Conservation (phyloP, 2,797 vertebrate genomes). For the Argyrosomus regius region DNA sequence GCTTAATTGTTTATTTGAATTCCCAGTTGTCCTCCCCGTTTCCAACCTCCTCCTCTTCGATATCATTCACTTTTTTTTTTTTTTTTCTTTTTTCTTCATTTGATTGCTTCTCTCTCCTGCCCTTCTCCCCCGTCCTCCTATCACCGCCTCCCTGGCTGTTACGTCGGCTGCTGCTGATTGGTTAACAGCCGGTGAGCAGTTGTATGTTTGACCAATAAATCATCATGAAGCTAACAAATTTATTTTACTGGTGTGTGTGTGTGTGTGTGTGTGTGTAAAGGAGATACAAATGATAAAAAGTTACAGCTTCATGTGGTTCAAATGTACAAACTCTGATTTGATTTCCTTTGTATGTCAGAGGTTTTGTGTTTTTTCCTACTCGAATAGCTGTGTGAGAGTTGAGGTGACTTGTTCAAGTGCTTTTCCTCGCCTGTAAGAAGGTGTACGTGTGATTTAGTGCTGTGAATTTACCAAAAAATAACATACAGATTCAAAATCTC, state of each 20-base stretch:
- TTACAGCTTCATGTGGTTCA: neutral
- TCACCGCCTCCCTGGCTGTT: slow-evolving; percentile 25
- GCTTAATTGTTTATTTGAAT: slow-evolving; percentile 18
- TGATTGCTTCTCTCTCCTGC: slow-evolving; percentile 24
- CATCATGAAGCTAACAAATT: slow-evolving; percentile 22
- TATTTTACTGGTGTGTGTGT: slow-evolving; percentile 26
- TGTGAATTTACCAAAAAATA: neutral
- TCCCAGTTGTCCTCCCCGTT: neutral
- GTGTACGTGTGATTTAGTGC: neutral
- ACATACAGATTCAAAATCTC: neutral
- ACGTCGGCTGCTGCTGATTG: slow-evolving; percentile 37
- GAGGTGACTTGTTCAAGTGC: neutral
- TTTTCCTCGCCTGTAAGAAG: neutral
- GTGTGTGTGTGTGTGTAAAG: slow-evolving; percentile 16
- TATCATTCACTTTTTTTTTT: neutral
- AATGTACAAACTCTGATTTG: neutral
- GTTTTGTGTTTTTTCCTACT: neutral
- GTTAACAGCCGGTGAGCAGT: slow-evolving; percentile 44
- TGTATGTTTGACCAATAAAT: slow-evolving; percentile 50
- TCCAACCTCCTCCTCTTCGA: neutral
- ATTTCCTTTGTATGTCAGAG: neutral
- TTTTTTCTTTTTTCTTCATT: neutral
- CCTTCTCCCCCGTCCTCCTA: slow-evolving; percentile 27
- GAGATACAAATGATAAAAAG: slow-evolving; percentile 10
- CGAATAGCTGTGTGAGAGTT: slow-evolving; percentile 1